phyloP scores from a whole-genome alignment of 2,888 invertebrate genomes.

The Caenorhabditis imperialis region DNA sequence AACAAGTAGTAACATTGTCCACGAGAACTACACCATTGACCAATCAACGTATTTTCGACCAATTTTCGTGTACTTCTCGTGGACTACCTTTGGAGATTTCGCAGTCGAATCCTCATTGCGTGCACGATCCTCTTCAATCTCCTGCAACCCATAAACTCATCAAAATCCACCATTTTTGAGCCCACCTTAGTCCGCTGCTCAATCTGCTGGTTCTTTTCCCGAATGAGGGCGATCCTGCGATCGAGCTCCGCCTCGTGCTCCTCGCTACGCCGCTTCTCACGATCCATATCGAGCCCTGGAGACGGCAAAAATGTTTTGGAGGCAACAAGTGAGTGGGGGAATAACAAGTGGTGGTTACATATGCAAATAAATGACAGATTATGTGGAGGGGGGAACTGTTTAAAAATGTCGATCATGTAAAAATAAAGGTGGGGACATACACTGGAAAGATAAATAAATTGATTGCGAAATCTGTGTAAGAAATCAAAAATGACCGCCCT shows the following conservation, averaged over 20 bases:
- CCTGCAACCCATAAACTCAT: constrained; percentile 44
- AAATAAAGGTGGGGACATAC: constrained; percentile 4
- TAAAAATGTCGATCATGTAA: too few species aligned
- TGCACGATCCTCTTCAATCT: constrained; percentile 64
- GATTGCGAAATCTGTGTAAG: constrained; percentile 19
- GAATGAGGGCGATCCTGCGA: constrained; percentile 68
- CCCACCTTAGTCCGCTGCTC: constrained; percentile 63
- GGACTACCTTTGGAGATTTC: constrained; percentile 49
- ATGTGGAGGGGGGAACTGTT: constrained; percentile 13
- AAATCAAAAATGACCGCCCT: constrained; percentile 36
- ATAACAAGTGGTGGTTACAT: constrained; percentile 29
- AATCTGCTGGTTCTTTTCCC: constrained; percentile 69
- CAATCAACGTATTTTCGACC: too few species aligned
- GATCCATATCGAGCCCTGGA: constrained; percentile 54
- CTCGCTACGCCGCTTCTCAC: constrained; percentile 57
- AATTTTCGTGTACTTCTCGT: too few species aligned
- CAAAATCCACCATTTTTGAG: neutral
- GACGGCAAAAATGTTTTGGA: neutral
- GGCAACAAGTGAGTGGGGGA: neutral
- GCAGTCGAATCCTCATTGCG: constrained; percentile 43
- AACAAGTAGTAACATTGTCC: too few species aligned
- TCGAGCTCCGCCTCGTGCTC: constrained; percentile 67
- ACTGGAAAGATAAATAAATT: constrained; percentile 4
- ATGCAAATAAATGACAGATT: constrained; percentile 38
- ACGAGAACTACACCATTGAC: too few species aligned